phyloP scores from a whole-genome alignment of 2,888 invertebrate genomes.

The Chalcis sispes region DNA sequence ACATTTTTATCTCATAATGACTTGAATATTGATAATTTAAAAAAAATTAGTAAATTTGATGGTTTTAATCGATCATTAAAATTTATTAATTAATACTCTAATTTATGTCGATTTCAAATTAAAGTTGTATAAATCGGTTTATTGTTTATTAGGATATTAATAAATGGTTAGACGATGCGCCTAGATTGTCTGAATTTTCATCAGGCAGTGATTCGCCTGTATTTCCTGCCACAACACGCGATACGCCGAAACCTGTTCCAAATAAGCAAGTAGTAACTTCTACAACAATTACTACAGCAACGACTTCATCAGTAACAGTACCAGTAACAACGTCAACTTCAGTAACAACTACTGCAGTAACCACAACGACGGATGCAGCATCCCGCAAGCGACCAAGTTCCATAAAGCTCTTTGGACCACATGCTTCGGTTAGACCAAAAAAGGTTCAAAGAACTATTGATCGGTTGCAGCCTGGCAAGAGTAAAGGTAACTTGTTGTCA shows the following conservation, averaged over 20 bases:
- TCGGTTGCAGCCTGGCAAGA: constrained; percentile 89
- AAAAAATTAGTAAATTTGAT: too few species aligned
- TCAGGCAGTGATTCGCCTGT: constrained; percentile 87
- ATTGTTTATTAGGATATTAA: constrained; percentile 92
- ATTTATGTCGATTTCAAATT: too few species aligned
- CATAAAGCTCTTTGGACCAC: constrained; percentile 70
- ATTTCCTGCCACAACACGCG: constrained; percentile 67
- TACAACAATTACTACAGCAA: constrained; percentile 78
- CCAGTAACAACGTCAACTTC: not conserved
- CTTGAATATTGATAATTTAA: too few species aligned
- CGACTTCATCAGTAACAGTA: constrained; percentile 75
- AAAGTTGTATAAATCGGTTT: too few species aligned
- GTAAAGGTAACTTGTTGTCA: constrained; percentile 87
- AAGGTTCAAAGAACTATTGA: constrained; percentile 91
- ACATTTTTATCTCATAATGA: too few species aligned
- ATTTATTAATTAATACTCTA: too few species aligned
- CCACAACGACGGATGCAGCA: constrained; percentile 73
- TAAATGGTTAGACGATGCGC: constrained; percentile 92
- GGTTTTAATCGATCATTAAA: too few species aligned
- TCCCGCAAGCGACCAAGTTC: constrained; percentile 74
- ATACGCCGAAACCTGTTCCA: constrained; percentile 80
- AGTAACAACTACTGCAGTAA: constrained; percentile 81
- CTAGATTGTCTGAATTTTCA: constrained; percentile 85
- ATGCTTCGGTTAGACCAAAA: constrained; percentile 70
- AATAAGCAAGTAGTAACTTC: constrained; percentile 21